Percentiles rank a stretch among this genome's conserved stretches.
These are phyloP conservation scores for Decapterus maruadsi DNA, from an alignment of 2,797 vertebrate species.

Conservation along the genomic window DNA sequence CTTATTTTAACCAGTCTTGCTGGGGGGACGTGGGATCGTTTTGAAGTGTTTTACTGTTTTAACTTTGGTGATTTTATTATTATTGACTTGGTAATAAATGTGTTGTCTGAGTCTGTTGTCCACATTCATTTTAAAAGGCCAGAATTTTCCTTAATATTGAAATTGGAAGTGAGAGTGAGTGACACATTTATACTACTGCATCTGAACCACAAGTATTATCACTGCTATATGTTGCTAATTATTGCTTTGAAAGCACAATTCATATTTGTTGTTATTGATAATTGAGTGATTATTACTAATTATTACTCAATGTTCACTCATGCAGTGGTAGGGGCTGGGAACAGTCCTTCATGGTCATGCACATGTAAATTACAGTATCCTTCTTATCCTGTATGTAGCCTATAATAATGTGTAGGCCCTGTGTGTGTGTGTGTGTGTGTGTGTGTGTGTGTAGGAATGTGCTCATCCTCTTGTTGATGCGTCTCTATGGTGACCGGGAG, in stretches of 20 bases:
- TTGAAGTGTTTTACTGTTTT: conserved; percentile 27
- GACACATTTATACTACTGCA: no score
- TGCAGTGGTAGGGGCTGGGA: no score
- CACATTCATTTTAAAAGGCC: neutral
- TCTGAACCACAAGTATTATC: no score
- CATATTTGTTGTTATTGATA: no score
- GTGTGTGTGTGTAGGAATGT: conserved; percentile 64
- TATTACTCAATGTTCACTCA: no score
- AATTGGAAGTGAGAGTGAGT: neutral
- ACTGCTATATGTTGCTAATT: no score
- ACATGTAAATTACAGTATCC: neutral
- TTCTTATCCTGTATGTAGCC: neutral
- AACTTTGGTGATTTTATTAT: conserved; percentile 48
- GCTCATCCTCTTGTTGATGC: conserved; percentile 60
- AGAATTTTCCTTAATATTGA: neutral
- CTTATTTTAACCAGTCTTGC: conserved; percentile 37
- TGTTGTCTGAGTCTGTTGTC: conserved; percentile 3
- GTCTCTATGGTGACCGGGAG: conserved; percentile 63
- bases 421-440: no score
- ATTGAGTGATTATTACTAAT: no score
- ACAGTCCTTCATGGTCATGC: neutral
- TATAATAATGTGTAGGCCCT: no score
- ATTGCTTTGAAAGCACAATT: no score
- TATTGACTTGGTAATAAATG: conserved; percentile 67
- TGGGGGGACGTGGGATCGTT: neutral